Base-by-base conservation (phyloP, 2,113 vertebrate species). In the Leuciscus idus region DNA sequence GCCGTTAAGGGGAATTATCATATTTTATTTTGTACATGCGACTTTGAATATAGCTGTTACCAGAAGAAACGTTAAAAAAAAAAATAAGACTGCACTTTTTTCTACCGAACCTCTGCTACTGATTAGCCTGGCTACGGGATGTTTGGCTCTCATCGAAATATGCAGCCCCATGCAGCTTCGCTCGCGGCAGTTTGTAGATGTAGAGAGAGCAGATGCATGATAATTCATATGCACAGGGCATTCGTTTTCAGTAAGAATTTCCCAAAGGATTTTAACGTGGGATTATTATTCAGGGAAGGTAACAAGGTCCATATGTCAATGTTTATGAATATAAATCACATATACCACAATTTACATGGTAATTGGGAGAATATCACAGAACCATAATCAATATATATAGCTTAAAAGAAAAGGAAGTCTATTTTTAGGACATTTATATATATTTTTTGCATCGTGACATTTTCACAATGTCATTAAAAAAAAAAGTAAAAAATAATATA, bases 41-140 rank as follows among this genome's bases (percentile, higher is more conserved):
- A 90, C 86, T 91, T 85, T 94, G 93, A 94, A 93, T 85, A 94
- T 92, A 94, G 75, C 76, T 94, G 76, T 93, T 91, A 94, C 88
- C 86, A 90, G 87, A 70, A 84, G 91, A 92, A 93, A 91, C 90
- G 92, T 89, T 93, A 0, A 36, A 33, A 88, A 91, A 90, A 91
- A 50, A 89, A 90, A 88, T 77, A 87, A 87, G 86, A 89, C 77
- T 73, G 89, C 88, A 88, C 66, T 83, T 83, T 83, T 92, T 93
- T 84, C 36, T 90, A 87, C 84, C 70, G 84, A 83, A 88, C 68
- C 86, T 84, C 89, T 90, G 82, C 88, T 87, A 87, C 75, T 74
- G 74, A 86, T 78, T 87, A 86, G 90, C 83, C 83, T 68, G 86
- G 77, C 48, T 88, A 72, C 89, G 88, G 77, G 81, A 87, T 75